Conservation (phyloP, 2,113 vertebrate genomes). For the Ameiurus melas region DNA sequence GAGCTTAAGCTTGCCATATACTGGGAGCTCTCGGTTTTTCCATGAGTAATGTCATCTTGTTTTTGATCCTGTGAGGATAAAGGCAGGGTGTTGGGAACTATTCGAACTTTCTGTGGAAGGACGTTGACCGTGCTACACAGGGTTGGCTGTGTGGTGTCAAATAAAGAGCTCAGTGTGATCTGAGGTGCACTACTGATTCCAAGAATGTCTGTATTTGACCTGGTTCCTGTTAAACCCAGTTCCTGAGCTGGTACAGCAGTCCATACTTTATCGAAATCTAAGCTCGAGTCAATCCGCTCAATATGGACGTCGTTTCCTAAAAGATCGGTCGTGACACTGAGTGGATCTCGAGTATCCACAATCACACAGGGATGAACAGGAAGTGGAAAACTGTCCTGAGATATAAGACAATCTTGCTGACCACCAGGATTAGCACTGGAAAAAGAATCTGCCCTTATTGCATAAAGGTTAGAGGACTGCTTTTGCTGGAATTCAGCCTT, state of each 20-base stretch:
- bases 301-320: conserved; percentile 56
- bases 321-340: conserved; percentile 65
- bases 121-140: conserved; percentile 58
- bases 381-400: conserved; percentile 70
- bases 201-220: conserved; percentile 43
- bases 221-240: conserved; percentile 54
- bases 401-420: conserved; percentile 63
- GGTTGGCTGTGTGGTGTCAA: conserved; percentile 53
- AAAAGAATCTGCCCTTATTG: conserved; percentile 55
- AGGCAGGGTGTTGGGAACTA: conserved; percentile 69
- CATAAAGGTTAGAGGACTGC: conserved; percentile 47
- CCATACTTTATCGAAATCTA: conserved; percentile 67
- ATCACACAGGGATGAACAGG: conserved; percentile 62
- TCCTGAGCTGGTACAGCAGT: conserved; percentile 60
- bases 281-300: conserved; percentile 68
- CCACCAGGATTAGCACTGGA: conserved; percentile 61
- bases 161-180: conserved; percentile 60
- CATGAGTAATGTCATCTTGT: conserved; percentile 50
- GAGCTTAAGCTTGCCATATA: conserved; percentile 45
- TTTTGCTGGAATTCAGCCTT: conserved; percentile 50
- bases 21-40: conserved; percentile 11
- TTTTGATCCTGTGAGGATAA: conserved; percentile 71
- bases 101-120: conserved; percentile 51
- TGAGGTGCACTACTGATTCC: conserved; percentile 57
- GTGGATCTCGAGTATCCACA: conserved; percentile 66